These are phyloP conservation scores for Opisthograptis luteolata DNA, from an alignment of 2,888 invertebrate species.

Conservation along the genomic window DNA sequence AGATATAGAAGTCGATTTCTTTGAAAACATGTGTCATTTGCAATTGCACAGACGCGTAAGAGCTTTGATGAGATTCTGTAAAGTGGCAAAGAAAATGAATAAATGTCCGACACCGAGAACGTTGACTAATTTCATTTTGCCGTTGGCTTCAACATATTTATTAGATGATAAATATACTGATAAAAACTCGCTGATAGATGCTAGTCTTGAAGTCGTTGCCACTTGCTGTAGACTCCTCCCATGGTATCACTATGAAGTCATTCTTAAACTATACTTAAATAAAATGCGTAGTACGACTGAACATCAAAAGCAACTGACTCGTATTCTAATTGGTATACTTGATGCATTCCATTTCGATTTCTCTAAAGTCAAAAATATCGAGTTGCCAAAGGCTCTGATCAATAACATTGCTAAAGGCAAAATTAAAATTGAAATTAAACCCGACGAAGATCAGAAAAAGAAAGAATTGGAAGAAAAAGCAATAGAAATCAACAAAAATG, in stretches of 20 bases:
- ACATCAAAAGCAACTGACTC: slow-evolving; percentile 92
- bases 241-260: slow-evolving; percentile 94
- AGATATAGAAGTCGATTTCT: slow-evolving; percentile 96
- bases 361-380: slow-evolving; percentile 80
- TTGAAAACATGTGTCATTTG: slow-evolving; percentile 95
- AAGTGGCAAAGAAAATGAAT: slow-evolving; percentile 85
- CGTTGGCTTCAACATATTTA: slow-evolving; percentile 92
- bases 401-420: slow-evolving; percentile 49
- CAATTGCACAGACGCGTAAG: slow-evolving; percentile 94
- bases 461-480: slow-evolving; percentile 36
- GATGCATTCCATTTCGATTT: slow-evolving; percentile 97
- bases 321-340: slow-evolving; percentile 90
- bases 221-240: slow-evolving; percentile 91
- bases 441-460: slow-evolving; percentile 42
- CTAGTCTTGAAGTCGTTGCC: slow-evolving; percentile 92
- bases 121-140: slow-evolving; percentile 93
- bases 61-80: slow-evolving; percentile 91
- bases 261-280: slow-evolving; percentile 91
- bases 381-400: slow-evolving; percentile 65
- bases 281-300: slow-evolving; percentile 89
- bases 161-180: slow-evolving; percentile 89
- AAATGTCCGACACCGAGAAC: slow-evolving; percentile 87
- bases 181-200: slow-evolving; percentile 92
- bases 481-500: slow-evolving; percentile 23
- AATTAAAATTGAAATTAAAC: slow-evolving; percentile 40